Evolutionary conservation across 2,113 vertebrate genomes (phyloP).

Genomic region (Plotosus lineatus): DNA sequence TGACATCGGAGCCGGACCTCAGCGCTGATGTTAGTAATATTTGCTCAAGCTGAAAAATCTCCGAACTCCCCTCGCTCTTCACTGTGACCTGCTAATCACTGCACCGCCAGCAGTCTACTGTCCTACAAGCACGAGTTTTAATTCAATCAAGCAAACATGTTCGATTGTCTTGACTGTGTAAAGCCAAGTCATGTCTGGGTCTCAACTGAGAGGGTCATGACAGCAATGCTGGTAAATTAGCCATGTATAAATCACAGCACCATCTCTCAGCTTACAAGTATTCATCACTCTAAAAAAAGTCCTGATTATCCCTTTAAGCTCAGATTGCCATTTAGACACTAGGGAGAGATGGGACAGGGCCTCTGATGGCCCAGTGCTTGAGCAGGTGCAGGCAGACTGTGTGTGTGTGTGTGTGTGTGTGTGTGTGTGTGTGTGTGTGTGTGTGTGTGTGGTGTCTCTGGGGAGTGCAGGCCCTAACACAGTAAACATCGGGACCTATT

Average conservation of each 20-base stretch:
- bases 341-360: constrained; percentile 45
- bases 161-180: neutral
- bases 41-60: neutral
- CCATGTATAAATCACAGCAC: neutral
- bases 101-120: neutral
- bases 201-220: neutral
- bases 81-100: neutral
- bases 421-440: constrained; percentile 16
- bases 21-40: neutral
- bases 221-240: neutral
- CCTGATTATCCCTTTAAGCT: constrained; percentile 30
- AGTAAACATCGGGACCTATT: constrained; percentile 58
- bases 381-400: constrained; percentile 53
- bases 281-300: neutral
- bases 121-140: neutral
- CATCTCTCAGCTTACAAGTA: neutral
- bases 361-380: constrained; percentile 49
- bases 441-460: constrained; percentile 41
- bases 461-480: constrained; percentile 46
- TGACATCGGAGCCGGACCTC: neutral
- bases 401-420: constrained; percentile 23
- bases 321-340: constrained; percentile 6
- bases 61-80: too few species aligned
- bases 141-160: neutral
- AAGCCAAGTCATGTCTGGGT: neutral